Evolutionary conservation across 2,888 invertebrate genomes (phyloP), one percentile per base, ranked within the genome.

Genomic region (Nemotelus nigrinus): DNA sequence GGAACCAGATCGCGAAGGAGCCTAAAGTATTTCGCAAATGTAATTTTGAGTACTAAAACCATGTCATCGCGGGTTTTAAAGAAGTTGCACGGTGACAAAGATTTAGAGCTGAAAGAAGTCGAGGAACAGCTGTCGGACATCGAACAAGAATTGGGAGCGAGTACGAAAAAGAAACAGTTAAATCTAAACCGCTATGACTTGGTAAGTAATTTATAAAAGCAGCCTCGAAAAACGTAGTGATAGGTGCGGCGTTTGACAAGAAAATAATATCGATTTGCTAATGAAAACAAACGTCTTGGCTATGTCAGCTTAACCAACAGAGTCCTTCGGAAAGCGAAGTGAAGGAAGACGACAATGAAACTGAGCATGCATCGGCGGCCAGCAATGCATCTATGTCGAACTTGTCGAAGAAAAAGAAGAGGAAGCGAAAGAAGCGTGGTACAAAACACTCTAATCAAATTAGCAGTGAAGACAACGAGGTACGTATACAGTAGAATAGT

Each of bases 141-240:
- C 64, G 84, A 85, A 7, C 91, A 92, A 82, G 85, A 88, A 76
- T 88, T 89, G 57, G 88, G 88, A 79, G 88, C 89, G 78, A 88
- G 88, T 57, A 47, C 60, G 39, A 88, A 90, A 82, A 88, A 89
- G 81, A 91, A 91, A 82, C 89, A 89, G 80, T 87, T 90, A 76
- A 91, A 92, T 83, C 88, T 91, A 77, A 92, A 92, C 87, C 89
- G 91, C 81, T 93, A 93, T 82, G 92, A 92, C 87, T 88, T 93
- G 90, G 93, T 93, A 88, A 86, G 88, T 86, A 48, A 55, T 4
- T 48, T 48, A 53, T 64, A 6, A n/a, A 41, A 5, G 57, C 57
- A 43, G 25, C 10, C 50, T 71, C 6, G 8, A 53, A 45, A 74
- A 25, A 25, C 25, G 10, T 3, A 63, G 8, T 63, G 63, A 43